Evolutionary conservation across 2,797 vertebrate species (phyloP), one percentile per base, ranked within the genome.

Genomic region (Lutjanus campechanus): DNA sequence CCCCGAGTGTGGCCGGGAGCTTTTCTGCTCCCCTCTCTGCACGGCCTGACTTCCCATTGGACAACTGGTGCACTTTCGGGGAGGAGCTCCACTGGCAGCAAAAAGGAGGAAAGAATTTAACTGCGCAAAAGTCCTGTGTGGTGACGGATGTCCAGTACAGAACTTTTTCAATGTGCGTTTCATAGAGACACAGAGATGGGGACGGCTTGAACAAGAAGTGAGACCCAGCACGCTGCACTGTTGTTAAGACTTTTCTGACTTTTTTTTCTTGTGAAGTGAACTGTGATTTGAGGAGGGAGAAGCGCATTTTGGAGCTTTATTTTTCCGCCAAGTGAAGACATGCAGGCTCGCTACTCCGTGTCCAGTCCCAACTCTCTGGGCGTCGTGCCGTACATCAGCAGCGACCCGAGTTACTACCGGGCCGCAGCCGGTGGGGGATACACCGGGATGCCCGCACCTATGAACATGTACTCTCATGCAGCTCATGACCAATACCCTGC

Each of bases 281-380:
- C 84, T 74, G 79, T 87, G 88, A 88, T 85, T 73, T 76, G 53
- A 86, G 71, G 77, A 76, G 76, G 80, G 77, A 88, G 82, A 90
- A 88, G 90, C 76, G 73, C 85, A 79, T 79, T 93, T 90, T 87
- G 83, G 91, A 88, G 82, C 77, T 82, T 76, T 76, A 81, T 83
- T 88, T 82, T 69, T 63, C 71, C 73, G 87, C 83, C 54, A 59
- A 83, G 82, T 77, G 89, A 89, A 93, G 89, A 95, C 96, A 98
- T 99, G 98, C 98, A 98, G 96, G 97, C 98, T 94, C 98, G 98
- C 89, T 99, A 99, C 94, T 98, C 98, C 69, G 98, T 99, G 88
- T 98, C 98, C 92, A 98, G 97, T 88, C 97, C 98, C 90, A 98
- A 97, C 96, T 97, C 98, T 7, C 94, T 99, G 96, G 98, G 98